Conservation (phyloP, 2,888 invertebrate genomes). For the Lasioglossum oenotherae region DNA sequence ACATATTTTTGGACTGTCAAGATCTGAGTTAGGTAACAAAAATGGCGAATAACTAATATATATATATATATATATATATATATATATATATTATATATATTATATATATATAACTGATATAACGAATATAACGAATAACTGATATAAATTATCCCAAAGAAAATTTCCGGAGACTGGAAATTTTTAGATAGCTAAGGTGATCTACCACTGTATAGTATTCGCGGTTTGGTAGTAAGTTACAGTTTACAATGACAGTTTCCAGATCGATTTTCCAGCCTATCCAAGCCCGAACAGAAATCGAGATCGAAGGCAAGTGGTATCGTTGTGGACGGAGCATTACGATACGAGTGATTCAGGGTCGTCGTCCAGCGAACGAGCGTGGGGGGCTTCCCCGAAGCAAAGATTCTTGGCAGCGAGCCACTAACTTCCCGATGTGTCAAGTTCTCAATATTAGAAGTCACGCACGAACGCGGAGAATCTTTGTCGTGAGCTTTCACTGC, state of each 20-base stretch:
- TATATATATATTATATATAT: too few species aligned
- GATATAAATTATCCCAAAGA: too few species aligned
- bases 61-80: too few species aligned
- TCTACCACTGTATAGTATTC: neutral
- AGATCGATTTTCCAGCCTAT: constrained; percentile 11
- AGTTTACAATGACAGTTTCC: neutral
- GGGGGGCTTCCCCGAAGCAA: constrained; percentile 63
- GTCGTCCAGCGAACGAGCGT: constrained; percentile 65
- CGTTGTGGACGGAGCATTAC: constrained; percentile 51
- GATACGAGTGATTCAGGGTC: constrained; percentile 62
- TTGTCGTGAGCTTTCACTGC: constrained; percentile 22
- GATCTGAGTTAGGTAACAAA: too few species aligned
- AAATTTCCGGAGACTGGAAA: neutral
- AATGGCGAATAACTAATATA: too few species aligned
- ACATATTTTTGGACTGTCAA: too few species aligned
- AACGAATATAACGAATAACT: too few species aligned
- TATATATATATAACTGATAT: too few species aligned
- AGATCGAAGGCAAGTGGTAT: neutral
- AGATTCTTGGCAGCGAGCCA: constrained; percentile 74
- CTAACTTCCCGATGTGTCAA: constrained; percentile 77
- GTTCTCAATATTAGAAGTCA: constrained; percentile 72
- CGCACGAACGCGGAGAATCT: constrained; percentile 30
- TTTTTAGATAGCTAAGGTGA: neutral
- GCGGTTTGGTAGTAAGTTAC: neutral
- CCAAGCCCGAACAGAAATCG: neutral